Percentiles rank a stretch among this genome's conserved stretches.
phyloP scores from a whole-genome alignment of 2,888 invertebrate species.

The Epicampocera succincta region DNA sequence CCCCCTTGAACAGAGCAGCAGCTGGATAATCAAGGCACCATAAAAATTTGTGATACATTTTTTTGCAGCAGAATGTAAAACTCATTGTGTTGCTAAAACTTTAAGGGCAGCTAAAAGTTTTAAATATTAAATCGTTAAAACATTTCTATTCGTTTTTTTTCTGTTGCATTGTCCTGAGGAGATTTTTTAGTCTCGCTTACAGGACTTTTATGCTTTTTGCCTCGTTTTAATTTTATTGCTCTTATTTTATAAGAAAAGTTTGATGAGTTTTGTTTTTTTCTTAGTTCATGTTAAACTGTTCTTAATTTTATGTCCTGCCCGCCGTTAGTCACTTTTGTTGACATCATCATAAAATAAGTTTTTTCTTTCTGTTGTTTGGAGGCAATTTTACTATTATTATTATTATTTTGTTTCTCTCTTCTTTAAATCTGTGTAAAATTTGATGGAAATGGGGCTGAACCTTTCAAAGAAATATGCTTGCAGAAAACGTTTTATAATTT shows the following conservation, averaged over 20 bases:
- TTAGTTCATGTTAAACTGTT: constrained; percentile 19
- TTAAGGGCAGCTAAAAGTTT: neutral
- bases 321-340: constrained; percentile 39
- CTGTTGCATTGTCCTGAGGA: neutral
- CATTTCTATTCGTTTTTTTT: neutral
- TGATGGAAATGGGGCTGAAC: neutral
- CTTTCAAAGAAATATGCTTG: neutral
- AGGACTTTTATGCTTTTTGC: neutral
- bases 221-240: neutral
- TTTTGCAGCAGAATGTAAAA: constrained; percentile 12
- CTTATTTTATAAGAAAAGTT: constrained; percentile 38
- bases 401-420: neutral
- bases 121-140: neutral
- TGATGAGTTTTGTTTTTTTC: neutral
- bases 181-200: constrained; percentile 17
- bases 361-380: constrained; percentile 5
- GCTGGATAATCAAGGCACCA: too few relatives aligned
- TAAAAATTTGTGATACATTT: too few relatives aligned
- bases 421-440: neutral
- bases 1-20: too few relatives aligned
- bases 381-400: neutral
- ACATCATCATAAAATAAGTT: constrained; percentile 42
- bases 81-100: constrained; percentile 24
- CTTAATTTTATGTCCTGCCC: constrained; percentile 10
- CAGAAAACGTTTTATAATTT: neutral